phyloP scores from a whole-genome alignment of 2,797 vertebrate species.

The Anisognathus igniventris region DNA sequence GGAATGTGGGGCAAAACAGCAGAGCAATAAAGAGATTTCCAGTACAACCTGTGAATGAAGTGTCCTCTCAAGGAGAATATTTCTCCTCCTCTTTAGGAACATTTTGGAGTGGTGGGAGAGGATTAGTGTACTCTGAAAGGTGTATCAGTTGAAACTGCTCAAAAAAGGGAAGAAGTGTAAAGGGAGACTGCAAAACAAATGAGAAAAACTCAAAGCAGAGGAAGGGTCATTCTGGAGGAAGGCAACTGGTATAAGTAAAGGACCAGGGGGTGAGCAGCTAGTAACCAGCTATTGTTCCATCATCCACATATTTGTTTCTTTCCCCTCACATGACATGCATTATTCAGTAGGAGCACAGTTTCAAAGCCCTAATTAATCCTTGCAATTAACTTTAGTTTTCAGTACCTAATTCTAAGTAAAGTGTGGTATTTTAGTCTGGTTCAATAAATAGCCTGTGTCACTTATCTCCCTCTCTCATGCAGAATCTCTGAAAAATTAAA shows the following conservation, averaged over 20 bases:
- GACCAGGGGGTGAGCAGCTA: not conserved
- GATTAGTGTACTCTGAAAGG: not conserved
- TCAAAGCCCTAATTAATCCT: not conserved
- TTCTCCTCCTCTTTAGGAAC: not conserved
- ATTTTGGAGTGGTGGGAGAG: not conserved
- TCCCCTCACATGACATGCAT: not conserved
- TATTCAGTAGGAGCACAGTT: not conserved
- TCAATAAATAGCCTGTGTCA: constrained; percentile 22
- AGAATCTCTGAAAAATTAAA: constrained; percentile 18
- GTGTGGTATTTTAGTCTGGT: not conserved
- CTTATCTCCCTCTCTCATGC: not conserved
- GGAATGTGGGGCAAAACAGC: not conserved
- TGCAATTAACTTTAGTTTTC: not conserved
- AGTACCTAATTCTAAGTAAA: not conserved
- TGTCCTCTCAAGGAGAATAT: not conserved
- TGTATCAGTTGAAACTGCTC: not conserved
- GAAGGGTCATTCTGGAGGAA: not conserved
- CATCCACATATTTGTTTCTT: not conserved
- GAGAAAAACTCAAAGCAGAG: not conserved
- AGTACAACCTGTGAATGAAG: not conserved
- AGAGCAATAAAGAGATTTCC: not conserved
- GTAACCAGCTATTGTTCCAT: not conserved
- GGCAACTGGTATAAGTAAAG: not conserved
- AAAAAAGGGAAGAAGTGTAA: not conserved
- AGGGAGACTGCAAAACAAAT: not conserved